Base-by-base conservation (phyloP, 2,888 invertebrate genomes). In the Pollenia labialis region DNA sequence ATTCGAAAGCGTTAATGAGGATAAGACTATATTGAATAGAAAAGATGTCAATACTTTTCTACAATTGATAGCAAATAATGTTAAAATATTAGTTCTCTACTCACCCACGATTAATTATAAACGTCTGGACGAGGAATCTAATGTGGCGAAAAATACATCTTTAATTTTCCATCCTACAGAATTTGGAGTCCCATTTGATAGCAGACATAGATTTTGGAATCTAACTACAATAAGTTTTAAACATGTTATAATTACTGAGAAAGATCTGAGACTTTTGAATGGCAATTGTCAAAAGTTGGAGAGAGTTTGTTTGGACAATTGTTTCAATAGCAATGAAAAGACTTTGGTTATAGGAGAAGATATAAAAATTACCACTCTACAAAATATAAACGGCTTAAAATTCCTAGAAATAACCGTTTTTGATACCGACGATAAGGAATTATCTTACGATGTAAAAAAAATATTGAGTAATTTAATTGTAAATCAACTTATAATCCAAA, bases 251-350 rank as follows among this genome's bases (percentile, higher is more conserved):
- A 42, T 85, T 12, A 69, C 54, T 0, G 84, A 79, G 14, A 80
- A 16, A 40, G 79, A 85, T 18, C 69, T 85, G 52, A 80, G 54
- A n/a, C 66, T 85, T 46, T 60, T 85, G 12, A 80, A n/a, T 11
- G 68, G n/a, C 14, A 48, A 46, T 12, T 69, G 84, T 32, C 18
- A 4, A 9, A 85, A 80, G 14, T 74, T 85, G 50, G 74, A 80
- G 64, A 74, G 16, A n/a, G 9, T 85, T 14, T 69, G 68, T 60
- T 56, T 85, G 18, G 68, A 85, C 12, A 74, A 85, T 1, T 85
- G 84, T 40, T 85, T 85, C 42, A 85, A 85, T 8, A 58, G 18
- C 18, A 85, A 75, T 40, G 74, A 85, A 54, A 52, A 62, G 23
- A 68, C 79, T 7, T 14, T 85, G 46, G 68, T 85, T 0, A 11